Percentiles rank a stretch among this genome's conserved stretches.
phyloP scores from a whole-genome alignment of 2,113 vertebrate genomes.

The Corythornis cristatus region DNA sequence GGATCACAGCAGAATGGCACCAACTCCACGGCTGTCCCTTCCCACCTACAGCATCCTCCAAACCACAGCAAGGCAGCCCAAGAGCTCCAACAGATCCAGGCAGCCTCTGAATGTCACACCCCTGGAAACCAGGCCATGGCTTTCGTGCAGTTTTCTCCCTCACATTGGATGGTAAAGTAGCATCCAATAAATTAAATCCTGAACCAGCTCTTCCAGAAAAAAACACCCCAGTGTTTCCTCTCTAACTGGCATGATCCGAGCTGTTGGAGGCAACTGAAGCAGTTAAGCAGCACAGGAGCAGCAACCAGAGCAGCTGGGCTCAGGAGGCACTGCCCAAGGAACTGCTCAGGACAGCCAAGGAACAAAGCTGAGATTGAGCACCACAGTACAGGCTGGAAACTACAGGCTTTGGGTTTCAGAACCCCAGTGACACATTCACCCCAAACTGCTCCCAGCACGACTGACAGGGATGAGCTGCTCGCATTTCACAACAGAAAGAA shows the following conservation, averaged over 20 bases:
- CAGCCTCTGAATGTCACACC: not conserved
- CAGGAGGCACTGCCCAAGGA: constrained; percentile 25
- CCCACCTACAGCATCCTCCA: fast-evolving
- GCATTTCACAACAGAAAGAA: constrained; percentile 2
- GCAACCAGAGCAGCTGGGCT: constrained; percentile 11
- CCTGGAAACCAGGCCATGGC: fast-evolving
- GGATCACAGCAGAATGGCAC: not conserved
- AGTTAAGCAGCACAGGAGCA: not conserved
- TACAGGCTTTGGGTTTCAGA: not conserved
- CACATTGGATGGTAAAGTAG: not conserved
- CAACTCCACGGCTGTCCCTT: too few species aligned
- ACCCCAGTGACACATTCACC: constrained; percentile 2
- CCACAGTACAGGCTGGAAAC: not conserved
- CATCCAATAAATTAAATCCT: not conserved
- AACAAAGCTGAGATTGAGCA: constrained; percentile 9
- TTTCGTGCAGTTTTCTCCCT: not conserved
- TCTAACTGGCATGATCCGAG: not conserved
- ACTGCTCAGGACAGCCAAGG: not conserved
- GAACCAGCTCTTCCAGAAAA: not conserved
- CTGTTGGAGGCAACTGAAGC: not conserved
- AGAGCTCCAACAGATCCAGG: not conserved
- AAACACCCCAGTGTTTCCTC: not conserved
- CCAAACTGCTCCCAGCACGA: not conserved
- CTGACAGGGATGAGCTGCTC: not conserved
- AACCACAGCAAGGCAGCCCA: not conserved